Evolutionary conservation across 2,888 invertebrate genomes (phyloP), one percentile per base, ranked within the genome.

Genomic region (Leuctra nigra): DNA sequence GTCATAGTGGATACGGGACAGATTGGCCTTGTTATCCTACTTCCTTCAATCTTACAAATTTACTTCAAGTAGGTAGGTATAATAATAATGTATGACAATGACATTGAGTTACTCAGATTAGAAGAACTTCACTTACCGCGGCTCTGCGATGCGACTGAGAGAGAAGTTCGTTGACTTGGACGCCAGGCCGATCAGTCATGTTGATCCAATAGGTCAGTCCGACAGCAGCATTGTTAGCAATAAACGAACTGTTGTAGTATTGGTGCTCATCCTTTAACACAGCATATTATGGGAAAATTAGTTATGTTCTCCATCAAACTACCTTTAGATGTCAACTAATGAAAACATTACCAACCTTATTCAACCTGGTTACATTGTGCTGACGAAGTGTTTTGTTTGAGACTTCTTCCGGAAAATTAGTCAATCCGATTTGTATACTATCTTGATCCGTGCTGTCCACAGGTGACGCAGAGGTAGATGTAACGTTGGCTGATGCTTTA

Each of bases 61-160:
- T n/a, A n/a, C n/a, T n/a, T n/a, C n/a, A n/a, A n/a, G n/a, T n/a
- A n/a, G n/a, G n/a, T n/a, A n/a, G n/a, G n/a, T n/a, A n/a, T n/a
- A n/a, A n/a, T n/a, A n/a, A n/a, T n/a, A n/a, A 52, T 54, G 44
- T 13, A 62, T 59, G 13, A 44, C n/a, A 47, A 24, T 16, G 20
- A 9, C 22, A 36, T n/a, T n/a, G n/a, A n/a, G n/a, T n/a, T n/a
- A n/a, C n/a, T n/a, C n/a, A 33, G 22, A 23, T 18, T 14, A 53
- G 13, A 36, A 36, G 22, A 11, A 36, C 9, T 14, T 50, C 22
- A 77, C 83, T 81, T 73, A 91, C 91, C 64, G 88, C 89, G 54
- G 93, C 93, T 62, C 90, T 78, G 33, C 93, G 77, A 70, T 93
- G 87, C 0, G 92, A 87, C 65, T 84, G 78, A 58, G 92, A 92